Percentiles rank a stretch among this genome's conserved stretches.
Conservation (phyloP, 1,140 invertebrate species). For the Rhynchophorus ferrugineus region DNA sequence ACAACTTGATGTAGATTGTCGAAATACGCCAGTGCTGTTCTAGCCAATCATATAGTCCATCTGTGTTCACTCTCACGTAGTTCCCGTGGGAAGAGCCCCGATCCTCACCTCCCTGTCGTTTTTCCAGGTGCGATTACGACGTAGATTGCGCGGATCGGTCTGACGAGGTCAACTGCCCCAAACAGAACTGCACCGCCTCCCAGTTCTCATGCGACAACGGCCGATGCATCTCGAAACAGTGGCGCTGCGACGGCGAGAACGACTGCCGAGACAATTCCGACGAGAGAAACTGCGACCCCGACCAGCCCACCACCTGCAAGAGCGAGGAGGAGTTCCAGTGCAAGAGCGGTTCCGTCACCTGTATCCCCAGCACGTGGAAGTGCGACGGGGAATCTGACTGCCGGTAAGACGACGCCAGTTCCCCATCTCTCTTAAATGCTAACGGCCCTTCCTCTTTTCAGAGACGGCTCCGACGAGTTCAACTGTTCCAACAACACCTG, state of each 20-base stretch:
- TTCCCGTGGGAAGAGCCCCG: no score
- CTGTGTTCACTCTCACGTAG: no score
- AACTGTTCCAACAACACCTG: slow-evolving; percentile 49
- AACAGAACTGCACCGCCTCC: slow-evolving; percentile 51
- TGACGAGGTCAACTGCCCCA: slow-evolving; percentile 48
- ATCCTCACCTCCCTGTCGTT: no score
- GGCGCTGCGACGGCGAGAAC: slow-evolving; percentile 68
- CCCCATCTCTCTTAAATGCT: no score
- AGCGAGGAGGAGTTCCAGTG: slow-evolving; percentile 36
- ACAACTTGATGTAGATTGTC: no score
- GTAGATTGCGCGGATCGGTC: slow-evolving; percentile 54
- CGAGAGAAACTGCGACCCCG: slow-evolving; percentile 47
- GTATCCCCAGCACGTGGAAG: slow-evolving; percentile 63
- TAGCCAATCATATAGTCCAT: no score
- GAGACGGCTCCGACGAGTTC: slow-evolving; percentile 34
- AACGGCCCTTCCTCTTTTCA: no score
- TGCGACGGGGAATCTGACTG: slow-evolving; percentile 40
- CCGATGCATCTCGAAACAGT: slow-evolving; percentile 68
- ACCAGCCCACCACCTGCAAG: slow-evolving; percentile 31
- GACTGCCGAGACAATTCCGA: slow-evolving; percentile 71
- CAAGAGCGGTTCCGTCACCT: slow-evolving; percentile 38
- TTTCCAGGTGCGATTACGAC: slow-evolving; percentile 51
- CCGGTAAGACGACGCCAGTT: slow-evolving; percentile 1
- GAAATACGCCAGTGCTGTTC: no score
- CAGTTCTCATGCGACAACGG: slow-evolving; percentile 68